A percentile compares a stretch with the other conserved stretches of the same genome.
These are phyloP conservation scores for Phodopus roborovskii DNA, from an alignment of 2,113 vertebrate species.

Conservation along the genomic window DNA sequence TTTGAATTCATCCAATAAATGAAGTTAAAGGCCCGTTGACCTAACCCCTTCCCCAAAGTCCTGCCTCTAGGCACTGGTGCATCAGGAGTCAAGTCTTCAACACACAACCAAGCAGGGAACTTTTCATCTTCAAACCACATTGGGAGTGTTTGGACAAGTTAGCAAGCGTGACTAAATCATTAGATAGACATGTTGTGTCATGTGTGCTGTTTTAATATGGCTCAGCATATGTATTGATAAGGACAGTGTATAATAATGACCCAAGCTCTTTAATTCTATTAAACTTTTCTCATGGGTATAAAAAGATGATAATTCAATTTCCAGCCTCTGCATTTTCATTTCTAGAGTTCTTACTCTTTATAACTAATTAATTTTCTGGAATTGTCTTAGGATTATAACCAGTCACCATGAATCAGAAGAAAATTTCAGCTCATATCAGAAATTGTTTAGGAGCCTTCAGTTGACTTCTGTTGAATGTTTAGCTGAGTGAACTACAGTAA, in stretches of 20 bases:
- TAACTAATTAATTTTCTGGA: constrained; percentile 81
- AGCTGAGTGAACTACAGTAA: constrained; percentile 72
- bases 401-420: constrained; percentile 82
- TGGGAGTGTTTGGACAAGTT: constrained; percentile 7
- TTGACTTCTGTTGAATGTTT: constrained; percentile 72
- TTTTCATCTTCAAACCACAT: not conserved
- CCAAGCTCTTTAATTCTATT: constrained; percentile 47
- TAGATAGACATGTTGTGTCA: constrained; percentile 22
- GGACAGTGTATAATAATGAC: not conserved
- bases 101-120: not conserved
- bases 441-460: constrained; percentile 76
- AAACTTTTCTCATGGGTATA: constrained; percentile 37
- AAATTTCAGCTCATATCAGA: constrained; percentile 80
- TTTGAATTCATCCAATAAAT: not conserved
- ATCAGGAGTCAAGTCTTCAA: not conserved
- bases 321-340: constrained; percentile 77
- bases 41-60: not conserved
- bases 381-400: constrained; percentile 75
- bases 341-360: constrained; percentile 80
- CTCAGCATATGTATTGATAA: not conserved
- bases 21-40: not conserved
- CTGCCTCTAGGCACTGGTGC: not conserved
- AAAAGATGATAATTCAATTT: constrained; percentile 64
- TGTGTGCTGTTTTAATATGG: constrained; percentile 2
- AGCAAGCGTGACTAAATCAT: constrained; percentile 24